These are phyloP conservation scores for Cyclophora albipunctata DNA, from an alignment of 2,888 invertebrate species.

Conservation along the genomic window DNA sequence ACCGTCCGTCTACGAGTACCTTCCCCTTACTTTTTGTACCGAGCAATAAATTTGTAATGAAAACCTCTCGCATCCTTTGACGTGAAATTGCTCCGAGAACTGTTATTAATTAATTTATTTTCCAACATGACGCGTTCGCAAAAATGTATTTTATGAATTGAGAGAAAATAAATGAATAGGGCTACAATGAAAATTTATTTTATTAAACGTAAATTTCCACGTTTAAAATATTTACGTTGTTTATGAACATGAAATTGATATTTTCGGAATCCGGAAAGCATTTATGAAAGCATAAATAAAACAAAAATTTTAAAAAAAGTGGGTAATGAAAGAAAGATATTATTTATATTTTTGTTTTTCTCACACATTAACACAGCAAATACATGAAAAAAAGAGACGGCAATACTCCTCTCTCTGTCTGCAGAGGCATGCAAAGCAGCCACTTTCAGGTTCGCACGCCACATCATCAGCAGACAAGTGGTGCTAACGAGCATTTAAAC, in stretches of 20 bases:
- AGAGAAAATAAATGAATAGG: neutral
- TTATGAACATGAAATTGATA: too few relatives aligned
- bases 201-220: too few relatives aligned
- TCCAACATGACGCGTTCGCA: neutral
- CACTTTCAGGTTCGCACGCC: neutral
- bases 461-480: constrained; percentile 40
- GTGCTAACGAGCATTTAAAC: constrained; percentile 43
- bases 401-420: too few relatives aligned
- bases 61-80: constrained; percentile 12
- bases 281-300: too few relatives aligned
- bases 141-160: neutral
- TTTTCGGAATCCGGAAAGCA: too few relatives aligned
- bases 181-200: too few relatives aligned
- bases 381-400: too few relatives aligned
- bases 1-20: constrained; percentile 1
- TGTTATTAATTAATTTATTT: constrained; percentile 10
- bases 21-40: neutral
- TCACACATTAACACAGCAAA: too few relatives aligned
- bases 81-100: constrained; percentile 6
- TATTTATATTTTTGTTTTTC: too few relatives aligned
- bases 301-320: too few relatives aligned
- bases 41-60: neutral
- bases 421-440: constrained; percentile 1
- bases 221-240: too few relatives aligned
- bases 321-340: too few relatives aligned